Evolutionary conservation across 2,888 invertebrate species (phyloP).

Genomic region (Spatulosminthurus flaviceps): DNA sequence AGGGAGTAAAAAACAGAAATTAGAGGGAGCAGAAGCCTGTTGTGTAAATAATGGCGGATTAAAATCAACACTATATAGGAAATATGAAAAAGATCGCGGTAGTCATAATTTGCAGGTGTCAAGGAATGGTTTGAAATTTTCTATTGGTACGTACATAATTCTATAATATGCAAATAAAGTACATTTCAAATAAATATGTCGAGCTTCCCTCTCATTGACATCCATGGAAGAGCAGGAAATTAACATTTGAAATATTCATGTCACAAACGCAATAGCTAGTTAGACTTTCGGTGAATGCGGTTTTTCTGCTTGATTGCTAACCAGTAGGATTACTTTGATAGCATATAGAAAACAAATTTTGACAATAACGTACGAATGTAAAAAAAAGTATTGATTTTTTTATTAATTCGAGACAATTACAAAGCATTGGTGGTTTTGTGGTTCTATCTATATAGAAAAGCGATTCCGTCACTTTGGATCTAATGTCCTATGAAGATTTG

Average conservation of each 20-base stretch:
- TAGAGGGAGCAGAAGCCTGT: neutral
- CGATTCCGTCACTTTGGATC: conserved; percentile 69
- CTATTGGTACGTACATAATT: too few relatives aligned
- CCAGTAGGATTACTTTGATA: neutral
- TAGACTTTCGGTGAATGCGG: conserved; percentile 8
- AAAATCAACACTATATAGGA: neutral
- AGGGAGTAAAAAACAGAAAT: neutral
- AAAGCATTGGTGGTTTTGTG: neutral
- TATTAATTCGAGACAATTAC: too few relatives aligned
- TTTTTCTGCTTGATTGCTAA: conserved; percentile 7
- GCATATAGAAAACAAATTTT: neutral
- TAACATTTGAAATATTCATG: neutral
- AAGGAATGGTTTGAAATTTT: neutral
- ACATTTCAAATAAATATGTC: too few relatives aligned
- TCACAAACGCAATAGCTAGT: neutral
- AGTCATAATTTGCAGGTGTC: neutral
- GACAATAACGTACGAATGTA: conserved; percentile 31
- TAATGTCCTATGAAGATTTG: conserved; percentile 70
- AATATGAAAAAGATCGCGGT: neutral
- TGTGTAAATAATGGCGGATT: neutral
- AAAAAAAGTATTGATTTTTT: neutral
- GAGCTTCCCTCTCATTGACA: too few relatives aligned
- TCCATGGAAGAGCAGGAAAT: neutral
- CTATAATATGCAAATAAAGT: too few relatives aligned
- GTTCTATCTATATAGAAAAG: conserved; percentile 67